Evolutionary conservation across 1,140 invertebrate genomes (phyloP).

Genomic region (Drosophila tropicalis): DNA sequence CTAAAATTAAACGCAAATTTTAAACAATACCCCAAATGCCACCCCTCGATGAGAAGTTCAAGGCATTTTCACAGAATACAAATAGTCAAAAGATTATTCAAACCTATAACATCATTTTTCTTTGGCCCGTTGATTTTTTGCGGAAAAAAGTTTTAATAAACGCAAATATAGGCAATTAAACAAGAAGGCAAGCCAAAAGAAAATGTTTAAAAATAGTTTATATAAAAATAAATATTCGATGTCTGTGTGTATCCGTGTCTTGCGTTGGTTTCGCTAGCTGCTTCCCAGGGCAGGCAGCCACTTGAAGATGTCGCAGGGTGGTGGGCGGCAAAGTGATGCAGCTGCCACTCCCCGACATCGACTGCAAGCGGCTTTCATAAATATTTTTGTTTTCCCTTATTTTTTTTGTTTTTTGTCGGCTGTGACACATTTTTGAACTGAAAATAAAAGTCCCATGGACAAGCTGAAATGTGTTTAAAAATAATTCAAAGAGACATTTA

Average conservation of each 20-base stretch:
- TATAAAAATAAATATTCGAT: slow-evolving; percentile 52
- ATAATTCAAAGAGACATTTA: slow-evolving; percentile 35
- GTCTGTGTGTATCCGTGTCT: slow-evolving; percentile 28
- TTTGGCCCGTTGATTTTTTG: slow-evolving; percentile 3
- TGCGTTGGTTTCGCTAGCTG: slow-evolving; percentile 41
- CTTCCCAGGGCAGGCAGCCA: slow-evolving; percentile 52
- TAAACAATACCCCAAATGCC: neutral
- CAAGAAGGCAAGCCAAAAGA: slow-evolving; percentile 42
- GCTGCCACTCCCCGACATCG: slow-evolving; percentile 35
- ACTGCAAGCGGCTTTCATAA: slow-evolving; percentile 46
- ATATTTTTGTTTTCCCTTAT: slow-evolving; percentile 14
- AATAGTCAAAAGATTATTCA: slow-evolving; percentile 43
- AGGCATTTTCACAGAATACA: slow-evolving; percentile 40
- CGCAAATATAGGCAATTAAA: slow-evolving; percentile 52
- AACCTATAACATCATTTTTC: slow-evolving; percentile 23
- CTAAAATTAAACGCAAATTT: slow-evolving; percentile 54
- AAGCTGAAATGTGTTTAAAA: slow-evolving; percentile 34
- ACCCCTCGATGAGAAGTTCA: slow-evolving; percentile 53
- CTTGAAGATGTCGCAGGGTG: slow-evolving; percentile 16
- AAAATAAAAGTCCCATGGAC: slow-evolving; percentile 23
- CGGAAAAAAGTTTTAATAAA: slow-evolving; percentile 43
- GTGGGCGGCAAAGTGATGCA: slow-evolving; percentile 16
- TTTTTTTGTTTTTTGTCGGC: slow-evolving; percentile 8
- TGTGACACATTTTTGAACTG: slow-evolving; percentile 42
- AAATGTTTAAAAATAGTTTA: slow-evolving; percentile 71